phyloP scores from a whole-genome alignment of 1,140 invertebrate genomes.

The Lerema accius region DNA sequence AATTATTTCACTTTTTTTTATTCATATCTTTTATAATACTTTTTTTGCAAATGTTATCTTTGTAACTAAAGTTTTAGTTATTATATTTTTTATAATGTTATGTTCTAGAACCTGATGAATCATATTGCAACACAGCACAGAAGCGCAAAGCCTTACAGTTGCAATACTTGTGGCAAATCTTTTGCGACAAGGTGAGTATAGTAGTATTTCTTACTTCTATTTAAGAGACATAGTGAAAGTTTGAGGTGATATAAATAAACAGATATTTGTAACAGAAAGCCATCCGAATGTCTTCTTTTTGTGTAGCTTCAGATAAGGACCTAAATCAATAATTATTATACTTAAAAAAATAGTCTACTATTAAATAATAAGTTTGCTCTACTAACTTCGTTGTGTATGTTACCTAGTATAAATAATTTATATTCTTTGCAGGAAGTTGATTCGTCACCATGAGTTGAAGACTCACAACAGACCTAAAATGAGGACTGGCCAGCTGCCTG shows the following conservation, averaged over 20 bases:
- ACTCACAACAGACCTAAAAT: slow-evolving; percentile 47
- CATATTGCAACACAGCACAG: slow-evolving; percentile 74
- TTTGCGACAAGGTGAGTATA: slow-evolving; percentile 78
- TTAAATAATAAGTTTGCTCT: too few species aligned
- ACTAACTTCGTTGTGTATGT: too few species aligned
- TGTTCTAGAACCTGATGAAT: slow-evolving; percentile 41
- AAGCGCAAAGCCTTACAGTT: slow-evolving; percentile 84
- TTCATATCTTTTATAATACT: too few species aligned
- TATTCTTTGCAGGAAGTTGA: slow-evolving; percentile 45
- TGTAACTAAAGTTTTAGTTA: slow-evolving; percentile 8
- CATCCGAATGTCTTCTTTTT: too few species aligned
- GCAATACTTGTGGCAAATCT: slow-evolving; percentile 83
- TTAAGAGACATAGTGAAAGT: not conserved
- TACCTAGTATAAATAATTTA: slow-evolving; percentile 1
- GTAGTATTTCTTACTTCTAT: too few species aligned
- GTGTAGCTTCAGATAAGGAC: too few species aligned
- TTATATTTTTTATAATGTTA: slow-evolving; percentile 1
- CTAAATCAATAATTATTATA: too few species aligned
- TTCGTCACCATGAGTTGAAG: slow-evolving; percentile 45
- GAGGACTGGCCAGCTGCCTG: slow-evolving; percentile 38
- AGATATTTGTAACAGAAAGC: too few species aligned
- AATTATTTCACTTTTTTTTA: too few species aligned
- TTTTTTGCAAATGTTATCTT: too few species aligned
- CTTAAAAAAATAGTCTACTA: too few species aligned
- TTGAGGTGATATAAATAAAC: too few species aligned